Base-by-base conservation (phyloP, 30 jellyfish, hydroid and myxozoan species). In the Morbakka virulenta region DNA sequence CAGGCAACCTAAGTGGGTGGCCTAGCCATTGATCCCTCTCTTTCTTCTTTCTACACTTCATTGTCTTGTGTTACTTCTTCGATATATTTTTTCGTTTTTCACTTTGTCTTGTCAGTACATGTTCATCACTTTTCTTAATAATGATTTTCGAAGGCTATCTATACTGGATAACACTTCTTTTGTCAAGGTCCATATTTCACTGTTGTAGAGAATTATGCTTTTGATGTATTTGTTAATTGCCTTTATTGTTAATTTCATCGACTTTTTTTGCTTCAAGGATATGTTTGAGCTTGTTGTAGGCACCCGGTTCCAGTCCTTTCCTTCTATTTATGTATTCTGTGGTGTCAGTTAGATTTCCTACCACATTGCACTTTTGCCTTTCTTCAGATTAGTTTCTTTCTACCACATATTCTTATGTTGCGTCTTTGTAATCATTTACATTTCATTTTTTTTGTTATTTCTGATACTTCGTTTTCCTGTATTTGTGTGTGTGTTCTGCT, bases 321-420 rank as follows among this genome's bases (percentile, higher is more conserved):
- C n/a, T n/a, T n/a, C n/a, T n/a, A n/a, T n/a, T n/a, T n/a, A n/a
- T n/a, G n/a, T n/a, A n/a, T n/a, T n/a, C n/a, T n/a, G n/a, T n/a
- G n/a, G n/a, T n/a, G n/a, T n/a, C n/a, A n/a, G n/a, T n/a, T n/a
- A n/a, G n/a, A 63, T 48, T 32, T 64, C n/a, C n/a, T n/a, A n/a
- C n/a, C n/a, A n/a, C n/a, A n/a, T 49, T 78, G 81, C 89, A 65
- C 48, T 63, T 74, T 65, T 78, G 41, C 89, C 82, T 36, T 41
- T 65, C 82, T 33, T 78, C 89, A 33, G 47, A 35, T 78, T 74
- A 73, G 50, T 78, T 78, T 64, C 26, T 74, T 66, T 63, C 64
- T 74, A 78, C 67, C 65, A 22, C 72, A 47, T 66, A 71, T 69
- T 82, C 81, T 72, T 72, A 81, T 35, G 87, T 71, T 82, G n/a